Evolutionary conservation across 1,140 invertebrate species (phyloP), one percentile per base, ranked within the genome.

Genomic region (Argopecten irradians): DNA sequence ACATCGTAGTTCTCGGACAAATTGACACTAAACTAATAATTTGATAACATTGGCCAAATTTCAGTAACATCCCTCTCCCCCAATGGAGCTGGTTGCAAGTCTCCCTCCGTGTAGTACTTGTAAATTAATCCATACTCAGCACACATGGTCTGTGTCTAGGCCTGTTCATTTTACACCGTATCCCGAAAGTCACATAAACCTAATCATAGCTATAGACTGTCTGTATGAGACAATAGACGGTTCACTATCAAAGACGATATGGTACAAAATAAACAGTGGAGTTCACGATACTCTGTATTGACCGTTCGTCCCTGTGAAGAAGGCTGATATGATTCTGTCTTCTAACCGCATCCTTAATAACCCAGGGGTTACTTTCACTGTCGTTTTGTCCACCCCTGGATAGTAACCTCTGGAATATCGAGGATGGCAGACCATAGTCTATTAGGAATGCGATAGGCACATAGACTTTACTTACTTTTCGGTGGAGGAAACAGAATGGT

Each of bases 41-140:
- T n/a, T 71, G 28, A 71, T 71, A 71, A 71, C 55, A 71, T n/a
- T 71, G n/a, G 55, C 55, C 22, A 71, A 71, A 71, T 71, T 71
- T 71, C 55, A 71, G 16, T 71, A n/a, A n/a, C 55, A 55, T n/a
- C 11, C 22, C 22, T 22, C n/a, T 28, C 28, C 55, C 55, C 55
- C 1, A n/a, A 71, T n/a, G 55, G 55, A 71, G 28, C n/a, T n/a
- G 22, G 55, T 0, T 8, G 55, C 55, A 28, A 71, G n/a, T n/a
- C 55, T 71, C 16, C 28, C 55, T 71, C 22, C n/a, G 1, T 71
- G 55, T 71, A 71, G 22, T 71, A 71, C n/a, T n/a, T n/a, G 11
- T 5, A 71, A 71, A 71, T 71, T 71, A 71, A 71, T 71, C 55
- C n/a, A 71, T 71, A 71, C 22, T 16, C 28, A 22, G 22, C 55